phyloP scores from a whole-genome alignment of 2,113 vertebrate species.

The Stigmatopora argus region DNA sequence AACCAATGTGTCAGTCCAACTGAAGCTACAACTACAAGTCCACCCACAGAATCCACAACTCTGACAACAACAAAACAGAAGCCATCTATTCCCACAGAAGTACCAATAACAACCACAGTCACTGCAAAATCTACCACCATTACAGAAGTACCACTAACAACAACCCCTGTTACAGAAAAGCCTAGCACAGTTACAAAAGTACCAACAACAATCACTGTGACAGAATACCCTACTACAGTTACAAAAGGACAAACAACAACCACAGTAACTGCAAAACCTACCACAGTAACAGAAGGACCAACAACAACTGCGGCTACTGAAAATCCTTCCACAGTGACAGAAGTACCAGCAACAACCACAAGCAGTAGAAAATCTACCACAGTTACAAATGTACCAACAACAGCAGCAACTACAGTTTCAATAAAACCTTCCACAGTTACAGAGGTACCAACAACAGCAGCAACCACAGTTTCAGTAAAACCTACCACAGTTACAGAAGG shows the following conservation, averaged over 20 bases:
- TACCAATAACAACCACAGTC: neutral
- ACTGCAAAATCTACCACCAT: neutral
- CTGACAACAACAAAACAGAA: neutral
- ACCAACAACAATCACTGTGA: neutral
- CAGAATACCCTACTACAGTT: neutral
- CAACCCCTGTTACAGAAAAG: neutral
- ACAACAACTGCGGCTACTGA: neutral
- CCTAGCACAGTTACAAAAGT: neutral
- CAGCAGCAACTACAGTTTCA: neutral
- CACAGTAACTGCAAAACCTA: neutral
- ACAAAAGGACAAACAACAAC: neutral
- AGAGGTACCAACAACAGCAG: neutral
- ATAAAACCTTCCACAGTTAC: neutral
- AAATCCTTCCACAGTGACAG: neutral
- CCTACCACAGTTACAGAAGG: neutral
- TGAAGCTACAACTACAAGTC: neutral
- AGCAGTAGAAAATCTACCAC: neutral
- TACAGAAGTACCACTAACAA: neutral
- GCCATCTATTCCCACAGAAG: no score
- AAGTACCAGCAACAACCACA: no score
- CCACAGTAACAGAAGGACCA: neutral
- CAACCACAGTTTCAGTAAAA: neutral
- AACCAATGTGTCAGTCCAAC: constrained; percentile 6
- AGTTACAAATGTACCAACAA: neutral
- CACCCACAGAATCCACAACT: no score